Percentiles rank a stretch among this genome's conserved stretches.
phyloP scores from a whole-genome alignment of 2,797 vertebrate genomes.

The Pseudotriccus pelzelni region DNA sequence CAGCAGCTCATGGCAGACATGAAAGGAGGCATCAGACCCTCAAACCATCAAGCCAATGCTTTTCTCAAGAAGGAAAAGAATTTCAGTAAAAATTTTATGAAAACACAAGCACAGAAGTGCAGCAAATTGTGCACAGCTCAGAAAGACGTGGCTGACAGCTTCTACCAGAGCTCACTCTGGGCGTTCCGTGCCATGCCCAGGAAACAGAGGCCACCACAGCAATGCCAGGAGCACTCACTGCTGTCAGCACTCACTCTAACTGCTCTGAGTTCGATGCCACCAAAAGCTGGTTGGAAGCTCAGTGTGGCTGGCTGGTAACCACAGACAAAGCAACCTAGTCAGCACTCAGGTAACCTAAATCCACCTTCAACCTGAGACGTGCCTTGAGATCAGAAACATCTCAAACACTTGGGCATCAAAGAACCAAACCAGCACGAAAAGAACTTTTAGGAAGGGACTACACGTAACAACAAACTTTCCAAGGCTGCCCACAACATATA shows the following conservation, averaged over 20 bases:
- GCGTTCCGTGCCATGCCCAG: background rate
- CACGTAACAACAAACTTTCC: background rate
- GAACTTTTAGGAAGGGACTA: background rate
- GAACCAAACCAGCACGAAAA: background rate
- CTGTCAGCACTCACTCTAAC: background rate
- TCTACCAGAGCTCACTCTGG: background rate
- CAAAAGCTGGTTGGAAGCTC: background rate
- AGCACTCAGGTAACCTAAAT: background rate
- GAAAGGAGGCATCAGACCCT: background rate
- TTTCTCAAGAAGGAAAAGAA: background rate
- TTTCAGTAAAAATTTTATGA: background rate
- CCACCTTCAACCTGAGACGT: background rate
- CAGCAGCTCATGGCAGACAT: accelerated
- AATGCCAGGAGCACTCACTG: background rate
- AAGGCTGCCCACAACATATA: background rate
- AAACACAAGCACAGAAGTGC: background rate
- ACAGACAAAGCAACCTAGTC: background rate
- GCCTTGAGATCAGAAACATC: background rate
- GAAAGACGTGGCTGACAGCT: background rate
- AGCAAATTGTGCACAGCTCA: background rate
- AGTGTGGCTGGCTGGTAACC: background rate
- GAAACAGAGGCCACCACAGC: background rate
- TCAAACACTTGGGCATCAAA: background rate
- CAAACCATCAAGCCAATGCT: background rate
- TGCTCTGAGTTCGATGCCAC: background rate